A percentile compares a stretch with the other conserved stretches of the same genome.
Evolutionary conservation across 2,797 vertebrate species (phyloP).

Genomic region (Spinus pinus): DNA sequence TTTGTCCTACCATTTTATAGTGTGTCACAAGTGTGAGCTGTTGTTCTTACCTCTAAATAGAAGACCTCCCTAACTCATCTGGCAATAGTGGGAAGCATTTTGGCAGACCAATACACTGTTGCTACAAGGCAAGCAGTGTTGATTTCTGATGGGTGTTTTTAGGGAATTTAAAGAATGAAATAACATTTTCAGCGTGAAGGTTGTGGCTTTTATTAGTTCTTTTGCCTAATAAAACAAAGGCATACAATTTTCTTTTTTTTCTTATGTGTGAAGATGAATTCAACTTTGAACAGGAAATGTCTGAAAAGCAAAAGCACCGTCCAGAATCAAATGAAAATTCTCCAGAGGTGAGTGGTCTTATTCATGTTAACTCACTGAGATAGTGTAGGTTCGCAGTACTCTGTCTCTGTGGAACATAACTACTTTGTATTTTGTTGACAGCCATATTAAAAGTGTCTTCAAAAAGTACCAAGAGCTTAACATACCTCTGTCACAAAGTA

Average conservation of each 20-base stretch:
- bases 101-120: not conserved
- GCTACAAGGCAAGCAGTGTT: not conserved
- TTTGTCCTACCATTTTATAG: not conserved
- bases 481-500: not conserved
- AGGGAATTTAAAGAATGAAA: not conserved
- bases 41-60: not conserved
- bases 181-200: not conserved
- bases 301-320: slow-evolving; percentile 50
- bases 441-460: not conserved
- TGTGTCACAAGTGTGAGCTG: not conserved
- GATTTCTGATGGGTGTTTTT: not conserved
- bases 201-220: not conserved
- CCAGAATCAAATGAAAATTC: slow-evolving; percentile 61
- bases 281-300: not conserved
- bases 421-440: not conserved
- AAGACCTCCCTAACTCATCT: not conserved
- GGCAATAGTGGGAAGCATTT: not conserved
- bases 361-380: not conserved
- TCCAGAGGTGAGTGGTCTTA: slow-evolving; percentile 61
- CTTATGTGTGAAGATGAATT: slow-evolving; percentile 56
- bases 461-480: not conserved
- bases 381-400: not conserved
- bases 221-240: not conserved
- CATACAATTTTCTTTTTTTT: not conserved
- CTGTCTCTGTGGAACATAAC: not conserved